phyloP scores from a whole-genome alignment of 2,888 invertebrate genomes.

The Acleris laterana region DNA sequence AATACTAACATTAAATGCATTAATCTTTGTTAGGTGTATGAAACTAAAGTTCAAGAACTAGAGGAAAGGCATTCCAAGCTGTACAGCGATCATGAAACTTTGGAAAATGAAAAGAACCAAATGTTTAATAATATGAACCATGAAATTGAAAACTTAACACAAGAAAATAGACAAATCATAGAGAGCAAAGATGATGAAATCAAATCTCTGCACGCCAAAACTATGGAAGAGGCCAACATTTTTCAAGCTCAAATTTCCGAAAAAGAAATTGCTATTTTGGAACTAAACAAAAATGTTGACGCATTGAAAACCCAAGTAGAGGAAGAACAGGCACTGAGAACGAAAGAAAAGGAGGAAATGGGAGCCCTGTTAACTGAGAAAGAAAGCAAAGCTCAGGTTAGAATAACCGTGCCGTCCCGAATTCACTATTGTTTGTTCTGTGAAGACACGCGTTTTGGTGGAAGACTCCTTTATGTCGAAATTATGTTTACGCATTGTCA shows the following conservation, averaged over 20 bases:
- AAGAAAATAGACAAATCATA: constrained; percentile 49
- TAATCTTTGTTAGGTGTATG: constrained; percentile 61
- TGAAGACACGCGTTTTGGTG: constrained; percentile 4
- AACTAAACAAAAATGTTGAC: constrained; percentile 50
- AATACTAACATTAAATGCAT: constrained; percentile 39
- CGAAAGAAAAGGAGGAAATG: constrained; percentile 62
- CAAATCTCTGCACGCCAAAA: constrained; percentile 52
- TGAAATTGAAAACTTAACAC: constrained; percentile 53
- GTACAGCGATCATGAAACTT: constrained; percentile 45
- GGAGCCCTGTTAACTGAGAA: constrained; percentile 52
- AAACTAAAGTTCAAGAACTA: constrained; percentile 54
- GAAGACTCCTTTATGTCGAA: not conserved
- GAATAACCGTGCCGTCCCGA: constrained; percentile 52
- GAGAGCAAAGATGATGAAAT: constrained; percentile 57
- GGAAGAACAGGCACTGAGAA: constrained; percentile 51
- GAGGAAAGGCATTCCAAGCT: constrained; percentile 48
- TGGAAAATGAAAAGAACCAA: constrained; percentile 51
- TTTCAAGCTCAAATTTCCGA: constrained; percentile 48
- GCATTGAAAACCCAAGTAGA: constrained; percentile 54
- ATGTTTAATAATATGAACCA: constrained; percentile 48
- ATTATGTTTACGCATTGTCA: not conserved
- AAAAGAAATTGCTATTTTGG: constrained; percentile 52
- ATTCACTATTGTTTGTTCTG: constrained; percentile 41
- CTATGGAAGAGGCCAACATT: constrained; percentile 47
- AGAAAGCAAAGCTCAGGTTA: constrained; percentile 70